phyloP scores from a whole-genome alignment of 2,113 vertebrate species.

The Phaethornis superciliosus region DNA sequence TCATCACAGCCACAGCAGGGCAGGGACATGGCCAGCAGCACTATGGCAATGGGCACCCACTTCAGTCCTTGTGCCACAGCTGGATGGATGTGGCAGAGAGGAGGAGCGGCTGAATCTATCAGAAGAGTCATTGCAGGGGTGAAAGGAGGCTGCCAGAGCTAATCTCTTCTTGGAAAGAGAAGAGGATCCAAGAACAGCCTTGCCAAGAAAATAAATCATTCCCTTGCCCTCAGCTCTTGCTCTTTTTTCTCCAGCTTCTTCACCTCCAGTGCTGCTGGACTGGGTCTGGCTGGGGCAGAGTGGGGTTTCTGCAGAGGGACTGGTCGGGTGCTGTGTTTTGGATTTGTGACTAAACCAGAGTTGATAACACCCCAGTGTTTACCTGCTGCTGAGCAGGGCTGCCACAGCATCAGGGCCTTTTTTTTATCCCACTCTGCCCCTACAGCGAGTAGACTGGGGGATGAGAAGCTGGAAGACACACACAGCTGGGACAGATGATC shows the following conservation, averaged over 20 bases:
- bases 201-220: not conserved
- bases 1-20: not conserved
- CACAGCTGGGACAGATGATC: not conserved
- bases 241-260: not conserved
- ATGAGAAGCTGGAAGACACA: not conserved
- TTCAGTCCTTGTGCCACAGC: accelerated
- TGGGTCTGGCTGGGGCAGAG: not conserved
- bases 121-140: not conserved
- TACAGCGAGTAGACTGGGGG: accelerated
- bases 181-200: not conserved
- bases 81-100: not conserved
- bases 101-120: not conserved
- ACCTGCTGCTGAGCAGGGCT: not conserved
- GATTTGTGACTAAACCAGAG: not conserved
- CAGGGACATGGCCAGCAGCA: not conserved
- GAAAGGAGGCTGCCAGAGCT: not conserved
- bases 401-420: not conserved
- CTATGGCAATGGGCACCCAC: not conserved
- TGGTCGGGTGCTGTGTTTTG: not conserved
- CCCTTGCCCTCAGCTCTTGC: not conserved
- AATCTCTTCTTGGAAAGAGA: not conserved
- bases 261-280: not conserved
- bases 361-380: not conserved
- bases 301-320: accelerated
- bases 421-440: not conserved